A percentile compares a stretch with the other conserved stretches of the same genome.
Evolutionary conservation across 2,888 invertebrate species (phyloP).

Genomic region (Hipparchia sbordonii): DNA sequence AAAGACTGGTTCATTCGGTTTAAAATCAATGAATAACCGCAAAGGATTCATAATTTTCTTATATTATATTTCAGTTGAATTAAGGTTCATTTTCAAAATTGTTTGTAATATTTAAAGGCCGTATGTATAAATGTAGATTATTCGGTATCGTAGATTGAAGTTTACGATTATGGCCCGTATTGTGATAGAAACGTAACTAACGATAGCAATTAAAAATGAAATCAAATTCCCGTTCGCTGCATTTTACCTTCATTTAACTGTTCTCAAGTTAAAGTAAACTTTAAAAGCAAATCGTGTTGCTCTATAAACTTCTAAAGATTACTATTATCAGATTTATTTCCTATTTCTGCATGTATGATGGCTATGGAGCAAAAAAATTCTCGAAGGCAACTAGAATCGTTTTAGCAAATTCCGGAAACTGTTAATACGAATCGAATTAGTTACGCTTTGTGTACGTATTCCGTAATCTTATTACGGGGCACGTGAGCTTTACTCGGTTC

Average conservation of each 20-base stretch:
- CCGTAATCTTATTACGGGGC: conserved; percentile 69
- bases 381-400: conserved; percentile 45
- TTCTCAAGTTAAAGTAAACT: conserved; percentile 11
- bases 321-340: conserved; percentile 50
- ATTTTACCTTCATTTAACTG: conserved; percentile 1
- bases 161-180: conserved; percentile 71
- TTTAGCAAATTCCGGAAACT: conserved; percentile 68
- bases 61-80: neutral
- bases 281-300: conserved; percentile 37
- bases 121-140: conserved; percentile 64
- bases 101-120: conserved; percentile 44
- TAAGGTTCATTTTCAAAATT: conserved; percentile 31
- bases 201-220: conserved; percentile 59
- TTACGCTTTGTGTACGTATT: conserved; percentile 52
- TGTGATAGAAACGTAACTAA: conserved; percentile 55
- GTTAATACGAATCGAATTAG: conserved; percentile 60
- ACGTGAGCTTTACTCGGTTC: conserved; percentile 73
- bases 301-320: conserved; percentile 57
- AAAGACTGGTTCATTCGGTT: no score
- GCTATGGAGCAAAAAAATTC: conserved; percentile 48
- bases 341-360: conserved; percentile 59
- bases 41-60: neutral
- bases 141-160: conserved; percentile 66
- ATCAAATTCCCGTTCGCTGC: conserved; percentile 19
- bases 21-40: no score